Evolutionary conservation across 2,888 invertebrate genomes (phyloP).

Genomic region (Leptinotarsa peninsularis): DNA sequence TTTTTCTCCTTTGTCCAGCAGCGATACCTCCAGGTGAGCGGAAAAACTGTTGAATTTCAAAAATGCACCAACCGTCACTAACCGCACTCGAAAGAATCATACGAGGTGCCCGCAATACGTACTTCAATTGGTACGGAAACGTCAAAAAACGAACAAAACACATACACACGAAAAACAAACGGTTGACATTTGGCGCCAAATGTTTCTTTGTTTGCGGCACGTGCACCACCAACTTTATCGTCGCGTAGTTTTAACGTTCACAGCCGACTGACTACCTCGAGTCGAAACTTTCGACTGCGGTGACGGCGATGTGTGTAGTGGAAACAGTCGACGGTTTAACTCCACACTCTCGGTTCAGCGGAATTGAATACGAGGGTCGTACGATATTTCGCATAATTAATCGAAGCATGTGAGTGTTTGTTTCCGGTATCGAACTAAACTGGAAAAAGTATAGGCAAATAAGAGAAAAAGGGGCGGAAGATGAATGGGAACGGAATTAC

Average conservation of each 20-base stretch:
- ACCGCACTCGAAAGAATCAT: too few relatives aligned
- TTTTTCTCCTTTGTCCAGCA: neutral
- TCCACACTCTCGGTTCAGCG: neutral
- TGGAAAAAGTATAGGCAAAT: too few relatives aligned
- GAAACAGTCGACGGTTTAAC: neutral
- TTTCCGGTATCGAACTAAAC: too few relatives aligned
- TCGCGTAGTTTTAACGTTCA: conserved; percentile 9
- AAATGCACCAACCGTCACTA: conserved; percentile 12
- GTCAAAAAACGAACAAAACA: neutral
- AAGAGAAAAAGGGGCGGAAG: too few relatives aligned
- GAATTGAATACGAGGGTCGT: conserved; percentile 8
- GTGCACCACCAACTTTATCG: neutral
- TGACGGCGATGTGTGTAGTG: neutral
- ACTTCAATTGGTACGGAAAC: neutral
- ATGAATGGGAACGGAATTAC: too few relatives aligned
- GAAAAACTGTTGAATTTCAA: neutral
- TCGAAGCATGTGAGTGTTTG: too few relatives aligned
- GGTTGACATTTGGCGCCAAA: conserved; percentile 26
- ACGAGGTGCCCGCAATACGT: too few relatives aligned
- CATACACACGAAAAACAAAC: conserved; percentile 20
- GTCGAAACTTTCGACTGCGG: conserved; percentile 4
- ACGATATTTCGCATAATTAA: neutral
- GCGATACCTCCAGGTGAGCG: too few relatives aligned
- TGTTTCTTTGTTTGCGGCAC: conserved; percentile 26
- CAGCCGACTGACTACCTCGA: conserved; percentile 8